phyloP scores from a whole-genome alignment of 2,797 vertebrate genomes.

The Lutjanus argentimaculatus region DNA sequence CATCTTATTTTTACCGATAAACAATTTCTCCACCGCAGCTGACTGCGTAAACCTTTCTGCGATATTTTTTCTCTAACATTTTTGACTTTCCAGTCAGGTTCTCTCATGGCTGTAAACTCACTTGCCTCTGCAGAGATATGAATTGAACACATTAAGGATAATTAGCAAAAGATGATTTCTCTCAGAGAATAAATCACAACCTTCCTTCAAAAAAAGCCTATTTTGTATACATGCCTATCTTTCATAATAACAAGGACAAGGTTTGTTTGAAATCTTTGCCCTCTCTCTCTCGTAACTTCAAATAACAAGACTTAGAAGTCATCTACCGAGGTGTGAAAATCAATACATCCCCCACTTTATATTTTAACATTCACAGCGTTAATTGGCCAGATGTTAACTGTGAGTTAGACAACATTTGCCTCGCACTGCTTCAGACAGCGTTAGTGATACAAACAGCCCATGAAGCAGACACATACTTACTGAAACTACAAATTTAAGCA shows the following conservation, averaged over 20 bases:
- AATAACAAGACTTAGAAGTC: slow-evolving; percentile 20
- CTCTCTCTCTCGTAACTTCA: background rate
- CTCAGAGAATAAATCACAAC: background rate
- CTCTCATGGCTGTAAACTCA: background rate
- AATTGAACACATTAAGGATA: background rate
- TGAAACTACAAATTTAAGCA: slow-evolving; percentile 38
- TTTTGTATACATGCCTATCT: background rate
- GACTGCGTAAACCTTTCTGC: background rate
- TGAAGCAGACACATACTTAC: slow-evolving; percentile 40
- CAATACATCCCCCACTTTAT: slow-evolving; percentile 14
- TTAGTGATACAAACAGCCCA: slow-evolving; percentile 21
- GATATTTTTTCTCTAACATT: background rate
- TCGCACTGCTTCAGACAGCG: slow-evolving; percentile 24
- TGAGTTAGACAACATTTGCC: slow-evolving; percentile 43
- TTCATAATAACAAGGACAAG: slow-evolving; percentile 4
- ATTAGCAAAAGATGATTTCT: background rate
- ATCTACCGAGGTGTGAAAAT: slow-evolving; percentile 30
- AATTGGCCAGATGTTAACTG: slow-evolving; percentile 64
- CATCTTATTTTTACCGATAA: background rate
- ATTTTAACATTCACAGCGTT: slow-evolving; percentile 22
- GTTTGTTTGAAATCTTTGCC: background rate
- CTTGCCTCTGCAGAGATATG: background rate
- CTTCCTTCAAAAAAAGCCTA: slow-evolving; percentile 10
- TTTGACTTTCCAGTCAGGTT: background rate
- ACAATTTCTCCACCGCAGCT: background rate